These are phyloP conservation scores for Oreohelix idahoensis DNA, from an alignment of 1,140 invertebrate genomes.

Conservation along the genomic window DNA sequence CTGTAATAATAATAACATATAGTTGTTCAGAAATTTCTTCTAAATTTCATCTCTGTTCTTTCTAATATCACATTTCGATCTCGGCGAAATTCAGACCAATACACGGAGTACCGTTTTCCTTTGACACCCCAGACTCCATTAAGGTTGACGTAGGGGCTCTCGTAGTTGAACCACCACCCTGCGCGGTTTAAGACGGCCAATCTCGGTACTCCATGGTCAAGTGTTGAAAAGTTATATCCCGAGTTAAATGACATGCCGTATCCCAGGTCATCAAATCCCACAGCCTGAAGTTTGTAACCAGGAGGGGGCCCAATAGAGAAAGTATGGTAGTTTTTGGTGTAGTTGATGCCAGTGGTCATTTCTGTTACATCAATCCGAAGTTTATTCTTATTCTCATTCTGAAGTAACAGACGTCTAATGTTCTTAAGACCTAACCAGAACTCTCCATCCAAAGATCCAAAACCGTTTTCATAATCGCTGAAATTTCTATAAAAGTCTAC, in stretches of 20 bases:
- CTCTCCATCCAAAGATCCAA: conserved; percentile 41
- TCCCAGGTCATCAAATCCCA: conserved; percentile 13
- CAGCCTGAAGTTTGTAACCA: background rate
- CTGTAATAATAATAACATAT: background rate
- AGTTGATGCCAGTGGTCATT: background rate
- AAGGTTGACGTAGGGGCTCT: conserved; percentile 14
- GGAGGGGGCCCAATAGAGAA: background rate
- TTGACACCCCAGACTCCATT: conserved; percentile 18
- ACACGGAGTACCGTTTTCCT: background rate
- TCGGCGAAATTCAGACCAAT: conserved; percentile 9
- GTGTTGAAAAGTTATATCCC: conserved; percentile 5
- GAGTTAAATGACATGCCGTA: conserved; percentile 21
- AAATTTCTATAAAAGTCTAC: conserved; percentile 41
- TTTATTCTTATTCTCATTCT: conserved; percentile 3
- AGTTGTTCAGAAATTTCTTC: background rate
- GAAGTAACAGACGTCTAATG: conserved; percentile 18
- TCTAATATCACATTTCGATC: background rate
- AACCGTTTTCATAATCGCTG: conserved; percentile 38
- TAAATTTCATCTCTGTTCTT: conserved; percentile 26
- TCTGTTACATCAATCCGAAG: conserved; percentile 17
- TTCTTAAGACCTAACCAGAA: conserved; percentile 58
- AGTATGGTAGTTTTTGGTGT: conserved; percentile 16
- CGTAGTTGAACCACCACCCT: conserved; percentile 21
- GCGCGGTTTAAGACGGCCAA: background rate
- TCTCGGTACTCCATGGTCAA: background rate